phyloP scores from a whole-genome alignment of 2,113 vertebrate genomes.

The Megatriorchis doriae region DNA sequence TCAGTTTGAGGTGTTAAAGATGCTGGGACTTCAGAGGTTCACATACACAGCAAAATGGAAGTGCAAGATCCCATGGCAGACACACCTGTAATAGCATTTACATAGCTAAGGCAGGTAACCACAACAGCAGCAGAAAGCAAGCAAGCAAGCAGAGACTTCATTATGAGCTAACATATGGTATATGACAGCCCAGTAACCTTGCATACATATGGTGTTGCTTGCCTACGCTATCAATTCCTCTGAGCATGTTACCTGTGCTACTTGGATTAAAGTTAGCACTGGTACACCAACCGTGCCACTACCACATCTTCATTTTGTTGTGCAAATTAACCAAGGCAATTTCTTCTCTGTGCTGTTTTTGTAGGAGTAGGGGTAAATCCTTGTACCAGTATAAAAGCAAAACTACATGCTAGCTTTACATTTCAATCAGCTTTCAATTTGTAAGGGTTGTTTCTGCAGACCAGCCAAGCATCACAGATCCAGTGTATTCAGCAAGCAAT shows the following conservation, averaged over 20 bases:
- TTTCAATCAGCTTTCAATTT: background rate
- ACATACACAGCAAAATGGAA: background rate
- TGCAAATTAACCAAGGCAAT: background rate
- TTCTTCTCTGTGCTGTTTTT: background rate
- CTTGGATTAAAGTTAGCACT: background rate
- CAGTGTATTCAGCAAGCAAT: background rate
- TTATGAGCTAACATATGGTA: background rate
- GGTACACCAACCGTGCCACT: background rate
- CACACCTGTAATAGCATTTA: background rate
- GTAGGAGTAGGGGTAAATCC: background rate
- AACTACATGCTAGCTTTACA: fast-evolving
- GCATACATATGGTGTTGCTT: fast-evolving
- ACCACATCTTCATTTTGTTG: background rate
- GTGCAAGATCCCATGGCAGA: background rate
- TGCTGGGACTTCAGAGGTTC: background rate
- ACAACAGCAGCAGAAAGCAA: background rate
- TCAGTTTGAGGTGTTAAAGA: background rate
- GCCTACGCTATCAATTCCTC: background rate
- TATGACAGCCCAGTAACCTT: background rate
- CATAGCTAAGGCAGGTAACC: background rate
- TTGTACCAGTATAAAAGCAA: background rate
- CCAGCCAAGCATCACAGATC: background rate
- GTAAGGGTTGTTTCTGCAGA: background rate
- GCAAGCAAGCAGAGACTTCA: background rate
- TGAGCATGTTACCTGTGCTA: background rate